These are phyloP conservation scores for Hiodon alosoides DNA, from an alignment of 2,113 vertebrate genomes.

Conservation along the genomic window DNA sequence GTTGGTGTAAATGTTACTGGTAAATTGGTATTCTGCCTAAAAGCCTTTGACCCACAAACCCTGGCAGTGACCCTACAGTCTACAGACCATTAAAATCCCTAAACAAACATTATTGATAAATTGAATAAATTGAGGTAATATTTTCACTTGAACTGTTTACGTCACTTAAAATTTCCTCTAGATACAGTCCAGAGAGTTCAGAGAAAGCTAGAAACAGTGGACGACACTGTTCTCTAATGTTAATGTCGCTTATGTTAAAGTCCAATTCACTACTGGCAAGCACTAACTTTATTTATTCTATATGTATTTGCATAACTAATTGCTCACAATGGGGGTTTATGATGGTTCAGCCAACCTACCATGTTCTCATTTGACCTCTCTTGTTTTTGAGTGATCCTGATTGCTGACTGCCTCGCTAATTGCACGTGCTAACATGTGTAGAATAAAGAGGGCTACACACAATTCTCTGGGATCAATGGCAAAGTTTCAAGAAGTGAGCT, in stretches of 20 bases:
- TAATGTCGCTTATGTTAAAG: not conserved
- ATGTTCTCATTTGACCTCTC: slow-evolving; percentile 25
- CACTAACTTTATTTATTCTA: slow-evolving; percentile 23
- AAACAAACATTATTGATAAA: too few relatives aligned
- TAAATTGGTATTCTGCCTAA: too few relatives aligned
- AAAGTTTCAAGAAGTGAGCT: slow-evolving; percentile 44
- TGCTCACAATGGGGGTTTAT: slow-evolving; percentile 6
- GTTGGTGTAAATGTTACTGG: slow-evolving; percentile 3
- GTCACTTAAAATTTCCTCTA: not conserved
- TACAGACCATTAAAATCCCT: too few relatives aligned
- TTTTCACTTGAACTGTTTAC: too few relatives aligned
- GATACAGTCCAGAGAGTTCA: not conserved
- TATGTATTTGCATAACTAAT: slow-evolving; percentile 30
- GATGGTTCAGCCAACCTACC: slow-evolving; percentile 20
- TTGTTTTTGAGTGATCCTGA: slow-evolving; percentile 13
- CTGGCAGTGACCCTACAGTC: too few relatives aligned
- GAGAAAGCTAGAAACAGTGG: not conserved
- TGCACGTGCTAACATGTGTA: slow-evolving; percentile 20
- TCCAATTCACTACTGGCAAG: slow-evolving; percentile 6
- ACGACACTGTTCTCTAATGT: not conserved
- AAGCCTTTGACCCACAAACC: too few relatives aligned
- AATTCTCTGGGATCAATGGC: slow-evolving; percentile 40
- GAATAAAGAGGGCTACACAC: slow-evolving; percentile 6
- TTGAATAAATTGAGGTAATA: too few relatives aligned
- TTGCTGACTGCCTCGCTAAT: slow-evolving; percentile 10